Base-by-base conservation (phyloP, 1,140 invertebrate species). In the Ptiloglossa arizonensis region DNA sequence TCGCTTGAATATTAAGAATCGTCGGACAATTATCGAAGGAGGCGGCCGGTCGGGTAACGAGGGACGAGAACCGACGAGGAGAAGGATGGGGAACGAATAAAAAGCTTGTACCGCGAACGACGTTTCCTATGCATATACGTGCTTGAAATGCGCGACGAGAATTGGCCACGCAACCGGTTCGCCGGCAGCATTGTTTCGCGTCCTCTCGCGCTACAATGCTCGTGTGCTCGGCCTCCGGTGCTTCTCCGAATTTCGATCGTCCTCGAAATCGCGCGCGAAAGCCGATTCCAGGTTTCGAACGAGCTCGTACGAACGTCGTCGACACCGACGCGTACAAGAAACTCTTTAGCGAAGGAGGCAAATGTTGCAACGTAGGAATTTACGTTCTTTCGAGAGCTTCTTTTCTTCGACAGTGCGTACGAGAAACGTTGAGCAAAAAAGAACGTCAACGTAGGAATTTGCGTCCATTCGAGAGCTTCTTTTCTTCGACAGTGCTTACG, bases 1-100 rank as follows among this genome's bases (percentile, higher is more conserved):
- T 60, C 27, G 29, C 60, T 48, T 63, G 75, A 85, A 85, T 86
- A 82, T 86, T 82, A 79, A 82, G 44, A 22, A 44, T 22, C 35
- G 24, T 46, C 15, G 70, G 19, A 64, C 70, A 41, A 73, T 73
- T 64, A 74, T 76, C 35, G 57, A 76, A 76, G 29, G 41, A 29
- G 57, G 41, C 19, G 63, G 11, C 1, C 5, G 19, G n/a, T 22
- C 1, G 5, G 60, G 35, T 22, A 27, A 44, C 27, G 17, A 9
- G n/a, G 35, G 41, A 9, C 17, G 38, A 27, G 19, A 19, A 15
- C 1, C 8, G 15, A 24, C 15, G 24, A 15, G 13, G 27, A 2
- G 22, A 17, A 24, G 63, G 24, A 75, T 24, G 64, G 54, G 35
- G 6, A 46, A 29, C 22, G 67, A 56, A 32, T 56, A 60, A 78